phyloP scores from a whole-genome alignment of 2,888 invertebrate genomes.

The Metallyticus violacea region DNA sequence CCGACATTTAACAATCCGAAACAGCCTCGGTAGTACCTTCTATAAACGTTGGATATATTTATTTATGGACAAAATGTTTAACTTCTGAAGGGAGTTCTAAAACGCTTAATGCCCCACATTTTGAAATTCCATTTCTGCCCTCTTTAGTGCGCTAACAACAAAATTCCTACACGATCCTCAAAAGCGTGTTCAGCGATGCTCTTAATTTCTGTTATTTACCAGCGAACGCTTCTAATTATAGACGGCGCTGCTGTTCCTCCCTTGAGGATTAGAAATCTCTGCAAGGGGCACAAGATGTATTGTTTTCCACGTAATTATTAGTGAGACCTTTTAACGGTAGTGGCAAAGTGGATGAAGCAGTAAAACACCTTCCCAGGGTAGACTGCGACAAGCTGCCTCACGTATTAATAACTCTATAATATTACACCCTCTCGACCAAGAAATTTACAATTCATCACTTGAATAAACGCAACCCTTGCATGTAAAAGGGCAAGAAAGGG shows the following conservation, averaged over 20 bases:
- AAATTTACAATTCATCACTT: not conserved
- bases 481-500: not conserved
- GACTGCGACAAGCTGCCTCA: not conserved
- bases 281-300: not conserved
- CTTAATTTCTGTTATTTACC: not conserved
- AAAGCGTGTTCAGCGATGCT: not conserved
- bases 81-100: too few relatives aligned
- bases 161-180: not conserved
- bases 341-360: not conserved
- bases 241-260: not conserved
- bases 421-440: not conserved
- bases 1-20: too few relatives aligned
- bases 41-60: too few relatives aligned
- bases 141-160: not conserved
- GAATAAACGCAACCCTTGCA: not conserved
- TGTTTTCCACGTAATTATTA: not conserved
- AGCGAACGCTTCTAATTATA: not conserved
- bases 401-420: not conserved
- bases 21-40: too few relatives aligned
- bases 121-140: too few relatives aligned
- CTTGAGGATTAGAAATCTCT: not conserved
- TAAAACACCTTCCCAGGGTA: not conserved
- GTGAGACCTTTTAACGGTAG: not conserved
- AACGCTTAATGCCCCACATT: too few relatives aligned
- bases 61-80: too few relatives aligned